Conservation (phyloP, 2,888 invertebrate genomes). For the Eumacrocentrus americanus region DNA sequence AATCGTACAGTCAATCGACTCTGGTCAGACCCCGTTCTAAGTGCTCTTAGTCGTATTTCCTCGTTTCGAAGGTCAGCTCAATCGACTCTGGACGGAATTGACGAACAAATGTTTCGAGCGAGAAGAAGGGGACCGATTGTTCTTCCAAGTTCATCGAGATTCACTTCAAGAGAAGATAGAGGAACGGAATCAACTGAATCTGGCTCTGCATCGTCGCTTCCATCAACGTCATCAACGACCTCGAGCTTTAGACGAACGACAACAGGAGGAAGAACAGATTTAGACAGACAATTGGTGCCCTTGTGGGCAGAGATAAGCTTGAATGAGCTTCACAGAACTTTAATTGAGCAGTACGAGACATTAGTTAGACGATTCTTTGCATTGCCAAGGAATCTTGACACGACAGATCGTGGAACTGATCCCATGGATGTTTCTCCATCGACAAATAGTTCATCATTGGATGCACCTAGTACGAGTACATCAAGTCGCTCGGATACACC, state of each 20-base stretch:
- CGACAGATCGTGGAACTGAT: not conserved
- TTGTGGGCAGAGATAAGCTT: conserved; percentile 60
- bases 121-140: not conserved
- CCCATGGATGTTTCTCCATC: too few species aligned
- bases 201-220: too few species aligned
- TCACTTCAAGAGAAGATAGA: not conserved
- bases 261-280: not conserved
- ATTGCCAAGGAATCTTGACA: conserved; percentile 54
- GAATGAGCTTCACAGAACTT: conserved; percentile 62
- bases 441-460: not conserved
- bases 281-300: not conserved
- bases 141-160: not conserved
- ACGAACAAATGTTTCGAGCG: not conserved
- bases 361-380: conserved; percentile 64
- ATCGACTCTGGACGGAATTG: not conserved
- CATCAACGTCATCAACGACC: too few species aligned
- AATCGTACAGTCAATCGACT: not conserved
- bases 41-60: conserved; percentile 28
- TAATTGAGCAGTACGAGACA: conserved; percentile 64
- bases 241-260: not conserved
- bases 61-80: not conserved
- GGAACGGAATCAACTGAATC: not conserved
- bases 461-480: not conserved
- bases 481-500: not conserved
- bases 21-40: not conserved